Conservation (phyloP, 2,888 invertebrate species). For the Bellardia bayeri region DNA sequence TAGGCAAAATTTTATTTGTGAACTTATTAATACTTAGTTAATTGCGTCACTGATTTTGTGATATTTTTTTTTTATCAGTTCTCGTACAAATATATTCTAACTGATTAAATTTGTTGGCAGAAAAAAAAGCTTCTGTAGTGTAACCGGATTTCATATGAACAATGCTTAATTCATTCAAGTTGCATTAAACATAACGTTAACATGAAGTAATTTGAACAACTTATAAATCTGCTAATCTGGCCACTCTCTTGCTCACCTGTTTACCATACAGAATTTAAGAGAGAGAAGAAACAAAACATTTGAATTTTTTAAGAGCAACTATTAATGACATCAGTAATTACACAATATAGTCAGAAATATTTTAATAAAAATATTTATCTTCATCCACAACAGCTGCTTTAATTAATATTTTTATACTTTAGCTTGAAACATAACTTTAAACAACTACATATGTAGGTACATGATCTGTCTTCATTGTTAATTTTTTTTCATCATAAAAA, state of each 20-base stretch:
- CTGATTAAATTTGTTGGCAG: too few species aligned
- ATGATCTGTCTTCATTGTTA: constrained; percentile 57
- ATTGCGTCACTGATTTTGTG: too few species aligned
- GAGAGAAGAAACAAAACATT: not conserved
- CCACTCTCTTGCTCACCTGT: not conserved
- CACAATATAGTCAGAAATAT: too few species aligned
- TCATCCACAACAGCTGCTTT: constrained; percentile 44
- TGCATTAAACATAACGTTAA: too few species aligned
- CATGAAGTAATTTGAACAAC: too few species aligned
- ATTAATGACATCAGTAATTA: not conserved
- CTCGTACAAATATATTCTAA: too few species aligned
- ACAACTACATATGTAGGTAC: not conserved
- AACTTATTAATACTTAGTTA: too few species aligned
- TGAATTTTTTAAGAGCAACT: not conserved
- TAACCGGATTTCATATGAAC: too few species aligned
- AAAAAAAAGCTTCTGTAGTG: too few species aligned
- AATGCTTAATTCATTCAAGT: too few species aligned
- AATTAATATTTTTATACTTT: not conserved
- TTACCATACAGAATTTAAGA: not conserved
- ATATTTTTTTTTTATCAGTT: too few species aligned
- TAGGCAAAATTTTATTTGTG: too few species aligned
- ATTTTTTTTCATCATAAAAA: constrained; percentile 26
- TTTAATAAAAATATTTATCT: constrained; percentile 1
- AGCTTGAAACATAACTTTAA: not conserved
- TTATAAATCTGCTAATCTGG: not conserved